phyloP scores from a whole-genome alignment of 2,113 vertebrate species.

The Loxodonta africana region DNA sequence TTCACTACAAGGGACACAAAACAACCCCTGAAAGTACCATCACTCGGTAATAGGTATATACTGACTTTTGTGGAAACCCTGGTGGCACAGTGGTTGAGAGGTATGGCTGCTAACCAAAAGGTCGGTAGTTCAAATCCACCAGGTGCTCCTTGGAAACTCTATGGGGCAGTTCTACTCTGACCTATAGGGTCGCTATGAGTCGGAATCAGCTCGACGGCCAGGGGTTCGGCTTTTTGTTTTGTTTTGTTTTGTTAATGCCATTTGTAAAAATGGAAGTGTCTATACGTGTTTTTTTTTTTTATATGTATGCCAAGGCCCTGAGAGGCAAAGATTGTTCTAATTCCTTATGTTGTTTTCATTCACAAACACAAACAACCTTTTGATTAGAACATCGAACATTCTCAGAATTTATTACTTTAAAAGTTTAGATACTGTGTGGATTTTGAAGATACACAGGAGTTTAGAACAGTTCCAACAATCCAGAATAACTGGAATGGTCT shows the following conservation, averaged over 20 bases:
- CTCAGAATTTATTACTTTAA: background rate
- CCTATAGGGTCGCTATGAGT: too few relatives aligned
- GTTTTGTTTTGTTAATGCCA: background rate
- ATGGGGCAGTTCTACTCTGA: too few relatives aligned
- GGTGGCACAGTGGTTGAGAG: too few relatives aligned
- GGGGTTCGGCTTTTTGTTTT: too few relatives aligned
- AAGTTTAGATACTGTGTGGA: background rate
- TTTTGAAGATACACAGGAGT: constrained; percentile 2
- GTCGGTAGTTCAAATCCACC: too few relatives aligned
- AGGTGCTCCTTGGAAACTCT: too few relatives aligned
- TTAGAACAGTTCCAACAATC: constrained; percentile 3
- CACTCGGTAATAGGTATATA: background rate
- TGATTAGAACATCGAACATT: constrained; percentile 25
- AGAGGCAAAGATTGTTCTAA: background rate
- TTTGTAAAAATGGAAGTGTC: background rate
- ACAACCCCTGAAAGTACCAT: background rate
- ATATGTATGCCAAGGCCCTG: background rate
- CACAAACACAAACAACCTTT: background rate
- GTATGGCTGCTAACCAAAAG: too few relatives aligned
- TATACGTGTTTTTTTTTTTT: too few relatives aligned
- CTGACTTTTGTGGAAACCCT: too few relatives aligned
- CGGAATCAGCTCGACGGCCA: too few relatives aligned
- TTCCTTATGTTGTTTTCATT: background rate
- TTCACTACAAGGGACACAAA: constrained; percentile 39
- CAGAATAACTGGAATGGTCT: background rate